phyloP scores from a whole-genome alignment of 1,140 invertebrate species.

The Anoplolepis gracilipes region DNA sequence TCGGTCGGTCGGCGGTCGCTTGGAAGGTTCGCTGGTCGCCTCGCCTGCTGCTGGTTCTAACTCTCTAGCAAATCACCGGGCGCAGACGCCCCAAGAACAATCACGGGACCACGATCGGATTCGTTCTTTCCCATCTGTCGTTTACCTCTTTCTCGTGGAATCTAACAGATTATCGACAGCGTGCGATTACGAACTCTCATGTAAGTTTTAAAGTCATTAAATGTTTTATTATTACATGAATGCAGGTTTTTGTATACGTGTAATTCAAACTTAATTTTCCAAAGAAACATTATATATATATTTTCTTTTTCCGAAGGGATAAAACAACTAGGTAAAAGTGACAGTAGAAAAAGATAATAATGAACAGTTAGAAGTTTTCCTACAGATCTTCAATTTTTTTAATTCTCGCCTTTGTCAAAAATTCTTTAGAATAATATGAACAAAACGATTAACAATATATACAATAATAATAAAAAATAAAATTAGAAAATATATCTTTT shows the following conservation, averaged over 20 bases:
- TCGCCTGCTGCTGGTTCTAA: constrained; percentile 61
- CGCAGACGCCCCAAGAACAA: constrained; percentile 82
- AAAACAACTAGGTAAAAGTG: background rate
- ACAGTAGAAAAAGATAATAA: background rate
- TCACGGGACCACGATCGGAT: constrained; percentile 38
- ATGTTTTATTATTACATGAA: background rate
- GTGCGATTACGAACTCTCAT: background rate
- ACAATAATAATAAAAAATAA: too few species aligned
- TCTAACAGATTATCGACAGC: background rate
- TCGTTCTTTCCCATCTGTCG: background rate
- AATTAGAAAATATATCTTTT: background rate
- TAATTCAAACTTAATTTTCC: constrained; percentile 1
- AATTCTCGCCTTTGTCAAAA: background rate
- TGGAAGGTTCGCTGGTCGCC: constrained; percentile 45
- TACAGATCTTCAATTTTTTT: background rate
- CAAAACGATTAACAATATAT: background rate
- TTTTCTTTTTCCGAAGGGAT: background rate
- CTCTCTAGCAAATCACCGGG: constrained; percentile 71
- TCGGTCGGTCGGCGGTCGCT: constrained; percentile 69
- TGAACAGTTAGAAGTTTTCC: background rate
- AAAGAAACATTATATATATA: too few species aligned
- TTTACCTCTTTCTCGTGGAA: background rate
- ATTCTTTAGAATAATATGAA: background rate
- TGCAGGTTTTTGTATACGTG: background rate
- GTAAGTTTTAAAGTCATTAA: background rate